A percentile compares a stretch with the other conserved stretches of the same genome.
These are phyloP conservation scores for Sceliomorpha sp. DNA, from an alignment of 2,888 invertebrate genomes.

Conservation along the genomic window DNA sequence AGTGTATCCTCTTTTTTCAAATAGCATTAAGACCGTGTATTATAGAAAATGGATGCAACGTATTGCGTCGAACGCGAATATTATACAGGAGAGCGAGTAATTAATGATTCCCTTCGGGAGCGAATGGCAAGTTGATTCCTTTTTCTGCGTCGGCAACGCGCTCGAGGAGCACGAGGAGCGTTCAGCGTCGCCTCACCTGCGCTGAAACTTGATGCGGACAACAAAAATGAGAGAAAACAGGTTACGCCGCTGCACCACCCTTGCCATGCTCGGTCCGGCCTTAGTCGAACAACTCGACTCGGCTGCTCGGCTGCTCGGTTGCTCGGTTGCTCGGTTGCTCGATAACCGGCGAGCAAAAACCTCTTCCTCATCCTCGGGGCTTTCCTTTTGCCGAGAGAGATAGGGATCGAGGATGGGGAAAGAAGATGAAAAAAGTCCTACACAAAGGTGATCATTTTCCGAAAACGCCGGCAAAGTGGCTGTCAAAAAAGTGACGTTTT, in stretches of 20 bases:
- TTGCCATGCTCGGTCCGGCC: constrained; percentile 18
- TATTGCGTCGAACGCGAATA: constrained; percentile 34
- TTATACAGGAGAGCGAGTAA: constrained; percentile 45
- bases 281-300: constrained; percentile 27
- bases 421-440: too few species aligned
- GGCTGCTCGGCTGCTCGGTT: constrained; percentile 1
- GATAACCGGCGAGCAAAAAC: constrained; percentile 28
- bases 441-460: too few species aligned
- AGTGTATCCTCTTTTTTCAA: constrained; percentile 20
- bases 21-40: constrained; percentile 20
- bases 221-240: constrained; percentile 78
- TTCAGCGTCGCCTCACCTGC: constrained; percentile 71
- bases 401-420: too few species aligned
- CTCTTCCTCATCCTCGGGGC: constrained; percentile 10
- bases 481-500: too few species aligned
- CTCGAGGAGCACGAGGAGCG: constrained; percentile 31
- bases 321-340: background rate
- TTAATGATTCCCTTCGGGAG: constrained; percentile 52
- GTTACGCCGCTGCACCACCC: constrained; percentile 64
- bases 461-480: too few species aligned
- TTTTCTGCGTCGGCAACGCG: constrained; percentile 41
- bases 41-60: constrained; percentile 38
- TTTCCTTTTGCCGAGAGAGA: background rate
- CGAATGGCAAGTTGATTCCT: constrained; percentile 49
- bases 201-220: constrained; percentile 75